phyloP scores from a whole-genome alignment of 2,113 vertebrate genomes.

The Ameiurus melas region DNA sequence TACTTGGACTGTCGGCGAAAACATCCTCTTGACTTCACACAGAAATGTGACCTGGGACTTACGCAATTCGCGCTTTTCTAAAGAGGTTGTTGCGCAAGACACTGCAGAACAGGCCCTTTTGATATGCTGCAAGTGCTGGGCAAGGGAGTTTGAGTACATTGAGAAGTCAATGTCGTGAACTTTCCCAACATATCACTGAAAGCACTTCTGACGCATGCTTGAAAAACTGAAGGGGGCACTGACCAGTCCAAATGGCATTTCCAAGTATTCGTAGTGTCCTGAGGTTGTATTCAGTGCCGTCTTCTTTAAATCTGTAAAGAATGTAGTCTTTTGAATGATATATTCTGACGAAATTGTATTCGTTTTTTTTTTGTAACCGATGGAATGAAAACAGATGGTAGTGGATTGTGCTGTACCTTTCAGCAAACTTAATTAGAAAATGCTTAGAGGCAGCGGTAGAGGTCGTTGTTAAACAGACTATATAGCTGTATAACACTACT shows the following conservation, averaged over 20 bases:
- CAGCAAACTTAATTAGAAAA: not conserved
- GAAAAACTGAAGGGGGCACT: not conserved
- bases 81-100: not conserved
- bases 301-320: not conserved
- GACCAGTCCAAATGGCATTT: not conserved
- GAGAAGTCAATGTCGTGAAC: not conserved
- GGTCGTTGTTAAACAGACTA: not conserved
- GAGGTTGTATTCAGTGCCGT: not conserved
- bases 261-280: not conserved
- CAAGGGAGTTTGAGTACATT: not conserved
- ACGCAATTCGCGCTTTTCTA: not conserved
- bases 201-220: not conserved
- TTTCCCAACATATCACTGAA: not conserved
- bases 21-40: not conserved
- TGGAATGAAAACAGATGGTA: not conserved
- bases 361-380: too few species aligned
- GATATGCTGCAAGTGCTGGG: not conserved
- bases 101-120: not conserved
- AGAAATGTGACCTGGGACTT: not conserved
- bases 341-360: not conserved
- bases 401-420: not conserved
- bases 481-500: slow-evolving; percentile 6
- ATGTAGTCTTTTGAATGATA: not conserved
- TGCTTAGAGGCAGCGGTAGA: not conserved
- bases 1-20: not conserved